Evolutionary conservation across 2,888 invertebrate genomes (phyloP), one percentile per base, ranked within the genome.

Genomic region (Apamea monoglypha): DNA sequence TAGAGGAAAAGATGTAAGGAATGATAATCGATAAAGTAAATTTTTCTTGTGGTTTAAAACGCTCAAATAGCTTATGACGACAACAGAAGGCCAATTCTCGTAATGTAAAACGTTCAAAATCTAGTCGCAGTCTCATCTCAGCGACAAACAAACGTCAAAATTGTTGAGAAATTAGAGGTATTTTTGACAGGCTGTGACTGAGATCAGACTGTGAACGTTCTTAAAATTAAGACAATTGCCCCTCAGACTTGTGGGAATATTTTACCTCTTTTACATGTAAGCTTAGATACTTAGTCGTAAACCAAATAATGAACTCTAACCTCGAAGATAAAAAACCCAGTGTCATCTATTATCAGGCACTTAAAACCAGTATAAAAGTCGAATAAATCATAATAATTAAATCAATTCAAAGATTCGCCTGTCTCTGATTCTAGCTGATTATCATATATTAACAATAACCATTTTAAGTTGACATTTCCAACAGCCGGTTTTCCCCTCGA

Each of bases 381-480:
- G 16, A 64, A 69, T 84, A 75, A 66, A 72, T 68, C 40, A n/a
- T 53, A 59, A 80, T 63, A 77, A 84, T 78, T 80, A 73, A 81
- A 86, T 88, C 79, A 82, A 74, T 67, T 44, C 83, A 44, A 10
- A 56, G 63, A 86, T 89, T 84, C 78, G 83, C 83, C 72, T 78
- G 91, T 87, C 80, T 92, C 84, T 91, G 91, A 92, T 93, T 90
- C 79, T 76, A 76, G 21, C 78, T 80, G 69, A 94, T 94, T 94
- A 92, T 85, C 94, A 94, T 94, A 93, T 88, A 91, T 91, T 92
- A 92, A 90, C 88, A 90, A 82, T 78, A 84, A 87, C 93, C 90
- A 89, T 87, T 91, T 68, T 82, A 85, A 73, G 84, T 87, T 91
- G 94, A 92, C 91, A 93, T 92, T 91, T 90, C 83, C 59, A 71